phyloP scores from a whole-genome alignment of 1,140 invertebrate species.

The Cataglyphis hispanica region DNA sequence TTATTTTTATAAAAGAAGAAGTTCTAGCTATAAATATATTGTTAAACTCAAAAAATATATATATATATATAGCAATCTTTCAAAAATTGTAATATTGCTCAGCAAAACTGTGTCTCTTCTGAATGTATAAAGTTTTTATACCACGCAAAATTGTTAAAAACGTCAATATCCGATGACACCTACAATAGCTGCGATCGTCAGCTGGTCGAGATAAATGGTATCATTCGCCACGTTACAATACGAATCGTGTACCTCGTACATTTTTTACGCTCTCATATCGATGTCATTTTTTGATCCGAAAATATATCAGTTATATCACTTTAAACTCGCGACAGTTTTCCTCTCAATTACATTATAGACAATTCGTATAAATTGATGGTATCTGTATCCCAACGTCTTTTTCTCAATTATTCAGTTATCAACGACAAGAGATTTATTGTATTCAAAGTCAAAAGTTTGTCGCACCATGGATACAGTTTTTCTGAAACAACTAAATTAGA shows the following conservation, averaged over 20 bases:
- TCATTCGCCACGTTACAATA: not conserved
- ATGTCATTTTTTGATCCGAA: not conserved
- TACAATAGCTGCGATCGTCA: slow-evolving; percentile 3
- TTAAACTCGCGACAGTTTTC: not conserved
- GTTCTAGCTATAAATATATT: not conserved
- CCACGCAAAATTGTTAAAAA: slow-evolving; percentile 42
- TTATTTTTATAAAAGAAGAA: not conserved
- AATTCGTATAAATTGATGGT: not conserved
- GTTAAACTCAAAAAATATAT: not conserved
- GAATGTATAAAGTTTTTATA: slow-evolving; percentile 25
- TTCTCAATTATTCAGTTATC: not conserved
- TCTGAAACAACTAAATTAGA: not conserved
- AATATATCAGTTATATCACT: not conserved
- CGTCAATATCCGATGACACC: slow-evolving; percentile 39
- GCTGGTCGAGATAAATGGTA: slow-evolving; percentile 34
- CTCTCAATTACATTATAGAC: not conserved
- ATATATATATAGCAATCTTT: not conserved
- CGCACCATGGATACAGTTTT: not conserved
- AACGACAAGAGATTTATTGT: not conserved
- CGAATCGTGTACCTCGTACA: not conserved
- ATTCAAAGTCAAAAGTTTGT: not conserved
- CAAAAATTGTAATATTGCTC: not conserved
- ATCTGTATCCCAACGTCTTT: not conserved
- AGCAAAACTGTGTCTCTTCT: not conserved
- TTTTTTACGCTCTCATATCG: slow-evolving; percentile 32